Base-by-base conservation (phyloP, 2,888 invertebrate genomes). In the Stenotaenia linearis region DNA sequence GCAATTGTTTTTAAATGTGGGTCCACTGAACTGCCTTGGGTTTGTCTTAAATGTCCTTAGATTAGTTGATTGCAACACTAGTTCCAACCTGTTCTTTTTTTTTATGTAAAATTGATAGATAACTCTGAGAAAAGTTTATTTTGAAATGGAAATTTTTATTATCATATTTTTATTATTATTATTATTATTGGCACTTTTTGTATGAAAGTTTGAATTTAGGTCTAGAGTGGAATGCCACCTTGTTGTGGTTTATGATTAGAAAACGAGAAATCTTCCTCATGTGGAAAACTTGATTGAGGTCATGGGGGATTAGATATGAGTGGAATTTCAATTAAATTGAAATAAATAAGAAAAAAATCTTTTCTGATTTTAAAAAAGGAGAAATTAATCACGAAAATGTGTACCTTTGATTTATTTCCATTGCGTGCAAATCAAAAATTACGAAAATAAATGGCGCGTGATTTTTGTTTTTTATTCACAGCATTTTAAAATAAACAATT, bases 211-310 rank as follows among this genome's bases (percentile, higher is more conserved):
- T 28, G 28, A 69, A 69, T 25, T 61, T 69, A 69, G 69, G 69
- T 69, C 69, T 69, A 69, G 69, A 69, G 69, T 69, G 69, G 69
- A 69, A 69, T 69, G 69, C 69, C 69, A 69, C 28, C 69, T 28
- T 69, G 69, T 28, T 69, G 69, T 69, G 69, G 25, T 69, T 69
- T 69, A 69, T 69, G 69, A 69, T 69, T 69, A 6, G 69, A 69
- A 69, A 69, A 69, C 69, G 69, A 69, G 69, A 69, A 69, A 69
- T 69, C 69, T 69, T 69, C 69, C 69, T 25, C 69, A 69, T 15
- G 69, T 69, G 69, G 69, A 69, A 69, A 69, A 69, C 69, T 69
- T 69, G 69, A 69, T 69, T 69, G 69, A 69, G 69, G 69, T 69
- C 69, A 69, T 25, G 69, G 61, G 61, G 69, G n/a, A 12, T 69